Conservation (phyloP, 1,140 invertebrate genomes). For the Pristionchus pacificus region DNA sequence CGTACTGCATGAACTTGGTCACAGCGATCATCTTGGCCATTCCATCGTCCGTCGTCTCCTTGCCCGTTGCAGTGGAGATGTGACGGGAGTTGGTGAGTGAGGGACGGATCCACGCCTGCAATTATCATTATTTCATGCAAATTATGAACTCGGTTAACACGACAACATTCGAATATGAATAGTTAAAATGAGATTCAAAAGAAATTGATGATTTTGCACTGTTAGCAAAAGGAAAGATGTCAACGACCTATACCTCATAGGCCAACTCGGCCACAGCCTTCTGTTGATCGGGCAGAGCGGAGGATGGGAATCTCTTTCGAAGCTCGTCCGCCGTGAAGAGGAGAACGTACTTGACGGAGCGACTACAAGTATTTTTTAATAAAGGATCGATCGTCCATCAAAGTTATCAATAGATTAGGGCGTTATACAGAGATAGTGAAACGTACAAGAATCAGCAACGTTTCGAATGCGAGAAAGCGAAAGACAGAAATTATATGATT, state of each 20-base stretch:
- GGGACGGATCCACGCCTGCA: background rate
- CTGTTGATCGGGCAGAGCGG: background rate
- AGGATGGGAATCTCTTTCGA: background rate
- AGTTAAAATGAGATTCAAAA: too few relatives aligned
- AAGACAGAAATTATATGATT: too few relatives aligned
- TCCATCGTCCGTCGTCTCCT: slow-evolving; percentile 5
- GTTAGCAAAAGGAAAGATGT: too few relatives aligned
- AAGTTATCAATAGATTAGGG: too few relatives aligned
- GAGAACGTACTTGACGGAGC: background rate
- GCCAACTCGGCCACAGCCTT: background rate
- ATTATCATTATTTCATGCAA: background rate
- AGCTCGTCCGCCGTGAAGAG: background rate
- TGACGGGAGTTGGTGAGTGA: background rate
- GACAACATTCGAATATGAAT: background rate
- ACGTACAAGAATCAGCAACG: too few relatives aligned
- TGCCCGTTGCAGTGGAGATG: background rate
- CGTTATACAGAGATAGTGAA: too few relatives aligned
- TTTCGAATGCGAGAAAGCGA: too few relatives aligned
- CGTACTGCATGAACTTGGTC: slow-evolving; percentile 25
- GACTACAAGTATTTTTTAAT: too few relatives aligned
- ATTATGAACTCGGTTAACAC: background rate
- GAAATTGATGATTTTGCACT: too few relatives aligned
- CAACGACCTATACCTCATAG: background rate
- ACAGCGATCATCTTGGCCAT: slow-evolving; percentile 16
- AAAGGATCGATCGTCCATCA: too few relatives aligned